Evolutionary conservation across 2,797 vertebrate species (phyloP).

Genomic region (Atherinosoma microstoma): DNA sequence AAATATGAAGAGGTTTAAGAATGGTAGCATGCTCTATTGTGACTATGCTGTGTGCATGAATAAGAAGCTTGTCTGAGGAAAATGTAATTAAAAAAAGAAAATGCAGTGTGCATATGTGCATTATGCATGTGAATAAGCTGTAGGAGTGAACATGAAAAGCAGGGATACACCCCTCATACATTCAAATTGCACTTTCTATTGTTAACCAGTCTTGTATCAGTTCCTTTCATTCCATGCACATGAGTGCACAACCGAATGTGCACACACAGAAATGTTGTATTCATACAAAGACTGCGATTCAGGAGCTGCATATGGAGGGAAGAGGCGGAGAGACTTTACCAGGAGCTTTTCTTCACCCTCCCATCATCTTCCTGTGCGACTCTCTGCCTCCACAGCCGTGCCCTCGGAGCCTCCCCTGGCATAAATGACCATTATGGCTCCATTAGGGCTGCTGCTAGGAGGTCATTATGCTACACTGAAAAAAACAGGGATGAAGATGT

Average conservation of each 20-base stretch:
- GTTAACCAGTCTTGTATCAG: constrained; percentile 64
- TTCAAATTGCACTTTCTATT: constrained; percentile 68
- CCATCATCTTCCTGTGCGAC: constrained; percentile 65
- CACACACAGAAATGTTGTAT: constrained; percentile 43
- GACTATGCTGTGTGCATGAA: constrained; percentile 56
- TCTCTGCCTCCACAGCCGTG: constrained; percentile 69
- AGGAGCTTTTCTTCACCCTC: constrained; percentile 50
- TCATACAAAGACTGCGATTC: constrained; percentile 58
- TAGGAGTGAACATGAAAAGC: constrained; percentile 64
- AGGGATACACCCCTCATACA: constrained; percentile 60
- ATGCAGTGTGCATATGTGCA: constrained; percentile 64
- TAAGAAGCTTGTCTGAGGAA: constrained; percentile 50
- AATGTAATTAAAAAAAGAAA: constrained; percentile 72
- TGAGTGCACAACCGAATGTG: constrained; percentile 45
- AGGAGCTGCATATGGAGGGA: constrained; percentile 40
- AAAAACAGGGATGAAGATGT: constrained; percentile 77
- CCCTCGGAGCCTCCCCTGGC: constrained; percentile 76
- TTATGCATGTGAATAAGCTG: constrained; percentile 65
- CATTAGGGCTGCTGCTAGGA: constrained; percentile 79
- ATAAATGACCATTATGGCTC: constrained; percentile 84
- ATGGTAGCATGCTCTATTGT: constrained; percentile 49
- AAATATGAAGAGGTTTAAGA: constrained; percentile 52
- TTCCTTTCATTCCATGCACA: constrained; percentile 61
- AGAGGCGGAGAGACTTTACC: constrained; percentile 54
- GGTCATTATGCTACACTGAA: constrained; percentile 78